Evolutionary conservation across 2,888 invertebrate species (phyloP), one percentile per base, ranked within the genome.

Genomic region (Diogma glabrata): DNA sequence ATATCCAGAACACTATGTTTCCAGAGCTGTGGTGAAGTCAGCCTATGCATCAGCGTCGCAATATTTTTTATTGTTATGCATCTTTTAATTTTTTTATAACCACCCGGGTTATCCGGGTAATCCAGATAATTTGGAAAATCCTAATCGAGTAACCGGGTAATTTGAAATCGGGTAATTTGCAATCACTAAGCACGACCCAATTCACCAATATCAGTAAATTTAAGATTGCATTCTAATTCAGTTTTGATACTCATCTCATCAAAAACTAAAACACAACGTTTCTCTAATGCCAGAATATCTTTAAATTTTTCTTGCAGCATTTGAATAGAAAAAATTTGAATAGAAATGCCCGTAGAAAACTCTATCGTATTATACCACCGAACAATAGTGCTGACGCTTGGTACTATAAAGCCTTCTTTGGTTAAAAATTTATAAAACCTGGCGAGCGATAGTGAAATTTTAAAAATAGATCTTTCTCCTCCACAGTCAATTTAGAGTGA

Each of bases 351-450:
- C 6, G 49, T 36, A 3, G 16, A 8, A 22, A 49, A 49, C 36
- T 33, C 16, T 8, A 49, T 17, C 3, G 12, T 38, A 14, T 49
- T 40, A 19, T 36, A 36, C 36, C 38, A 40, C 12, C 38, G 17
- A 7, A 40, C 8, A 10, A 19, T 40, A 4, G 26, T 40, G 16
- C 38, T 40, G 4, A 12, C 4, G 8, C 26, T 16, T n/a, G 49
- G 49, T 7, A 36, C 12, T 2, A 19, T 17, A 16, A 49, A 49
- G 5, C 4, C 40, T 38, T 49, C 17, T 6, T 49, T 49, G 22
- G 24, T 14, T 26, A 49, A 38, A 24, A 38, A 49, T 24, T 49
- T 49, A 33, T 49, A 23, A 40, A 23, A 49, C 7, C 38, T n/a
- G 49, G 40, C 8, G 49, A 40, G 10, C 46, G n/a, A 24, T 46